Evolutionary conservation across 2,797 vertebrate species (phyloP), one percentile per base, ranked within the genome.

Genomic region (Philypnodon macrostomus): DNA sequence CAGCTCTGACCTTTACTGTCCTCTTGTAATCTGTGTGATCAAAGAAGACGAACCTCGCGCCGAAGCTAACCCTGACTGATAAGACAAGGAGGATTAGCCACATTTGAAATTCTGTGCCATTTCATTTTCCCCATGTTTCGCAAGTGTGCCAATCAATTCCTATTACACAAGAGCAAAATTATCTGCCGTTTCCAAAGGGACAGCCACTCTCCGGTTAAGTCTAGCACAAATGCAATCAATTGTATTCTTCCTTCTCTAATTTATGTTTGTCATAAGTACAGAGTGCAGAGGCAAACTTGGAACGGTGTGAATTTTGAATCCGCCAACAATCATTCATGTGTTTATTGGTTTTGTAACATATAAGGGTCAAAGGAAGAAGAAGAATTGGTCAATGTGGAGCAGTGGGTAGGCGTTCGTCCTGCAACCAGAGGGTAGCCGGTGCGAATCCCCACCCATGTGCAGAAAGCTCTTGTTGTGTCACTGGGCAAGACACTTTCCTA

Each of bases 1-100:
- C 47, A 9, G 17, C 13, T 12, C 37, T 73, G 63, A 68, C 63
- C 58, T 66, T 55, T 61, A 16, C 18, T 1, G 9, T 19, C 40
- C 13, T 46, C 47, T 30, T 41, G 37, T 59, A 17, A 49, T 57
- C 47, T 48, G 34, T 11, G 34, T 45, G 45, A 59, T 67, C 33
- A 68, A 45, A 69, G 47, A 57, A 6, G 18, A 32, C n/a, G n/a
- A n/a, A 38, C 15, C 29, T 21, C 19, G 12, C 19, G n/a, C 31
- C 18, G 14, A 51, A 47, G 50, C 45, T 0, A 37, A 35, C n/a
- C 19, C 4, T 35, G 31, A 57, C 30, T 47, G 13, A 54, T 17
- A n/a, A n/a, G n/a, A n/a, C 29, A 30, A 16, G 6, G 10, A 44
- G 24, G 29, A 53, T 42, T 32, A 55, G 18, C 10, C 48, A 42